These are phyloP conservation scores for Drosophila phalerata DNA, from an alignment of 2,888 invertebrate genomes.

Conservation along the genomic window DNA sequence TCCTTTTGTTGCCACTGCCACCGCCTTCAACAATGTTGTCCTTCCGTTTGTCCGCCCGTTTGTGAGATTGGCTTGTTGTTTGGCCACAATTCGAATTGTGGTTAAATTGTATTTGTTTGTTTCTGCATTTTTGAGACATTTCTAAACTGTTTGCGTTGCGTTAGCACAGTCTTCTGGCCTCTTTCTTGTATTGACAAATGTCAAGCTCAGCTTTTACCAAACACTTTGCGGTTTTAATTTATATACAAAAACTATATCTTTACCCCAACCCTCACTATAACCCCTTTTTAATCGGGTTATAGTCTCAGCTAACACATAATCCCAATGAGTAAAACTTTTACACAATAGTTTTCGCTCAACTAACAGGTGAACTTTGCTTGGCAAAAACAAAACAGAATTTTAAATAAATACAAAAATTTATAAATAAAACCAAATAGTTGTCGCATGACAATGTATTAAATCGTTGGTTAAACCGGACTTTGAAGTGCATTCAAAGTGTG, in stretches of 20 bases:
- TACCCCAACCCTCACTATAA: too few relatives aligned
- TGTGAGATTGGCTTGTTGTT: constrained; percentile 33
- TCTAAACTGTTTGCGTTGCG: constrained; percentile 25
- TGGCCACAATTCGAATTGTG: constrained; percentile 70
- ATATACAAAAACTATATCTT: neutral
- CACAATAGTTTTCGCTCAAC: constrained; percentile 21
- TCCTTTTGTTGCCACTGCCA: constrained; percentile 20
- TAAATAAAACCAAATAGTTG: neutral
- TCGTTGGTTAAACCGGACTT: neutral
- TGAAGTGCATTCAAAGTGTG: constrained; percentile 1
- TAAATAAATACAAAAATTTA: constrained; percentile 20
- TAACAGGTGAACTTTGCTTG: constrained; percentile 13
- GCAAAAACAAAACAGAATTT: constrained; percentile 8
- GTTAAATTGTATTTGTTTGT: constrained; percentile 60
- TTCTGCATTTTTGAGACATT: constrained; percentile 54
- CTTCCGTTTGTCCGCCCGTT: too few relatives aligned
- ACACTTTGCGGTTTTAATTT: constrained; percentile 70
- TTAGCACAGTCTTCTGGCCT: constrained; percentile 7
- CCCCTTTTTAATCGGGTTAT: constrained; percentile 60
- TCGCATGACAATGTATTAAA: constrained; percentile 5
- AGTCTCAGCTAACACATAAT: constrained; percentile 51
- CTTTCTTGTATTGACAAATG: constrained; percentile 53
- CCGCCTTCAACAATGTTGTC: neutral
- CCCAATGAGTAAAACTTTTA: constrained; percentile 64
- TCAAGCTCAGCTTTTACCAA: constrained; percentile 53